phyloP scores from a whole-genome alignment of 2,113 vertebrate genomes.

The Perca schrenkii region DNA sequence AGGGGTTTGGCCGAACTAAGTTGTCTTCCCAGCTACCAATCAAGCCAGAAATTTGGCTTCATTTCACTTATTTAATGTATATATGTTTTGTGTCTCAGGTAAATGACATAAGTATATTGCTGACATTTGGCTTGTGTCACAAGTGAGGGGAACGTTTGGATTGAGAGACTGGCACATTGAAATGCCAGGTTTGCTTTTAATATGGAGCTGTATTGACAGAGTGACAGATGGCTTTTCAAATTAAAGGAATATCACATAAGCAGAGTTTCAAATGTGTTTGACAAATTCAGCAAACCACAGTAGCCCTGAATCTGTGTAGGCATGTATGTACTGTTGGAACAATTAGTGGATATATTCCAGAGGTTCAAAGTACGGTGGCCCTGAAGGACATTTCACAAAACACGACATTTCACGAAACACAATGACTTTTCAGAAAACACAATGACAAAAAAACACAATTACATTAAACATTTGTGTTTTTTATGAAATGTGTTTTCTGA shows the following conservation, averaged over 20 bases:
- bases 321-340: constrained; percentile 15
- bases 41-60: background rate
- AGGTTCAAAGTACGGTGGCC: background rate
- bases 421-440: too few relatives aligned
- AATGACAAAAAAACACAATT: too few relatives aligned
- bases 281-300: constrained; percentile 39
- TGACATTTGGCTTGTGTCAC: background rate
- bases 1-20: background rate
- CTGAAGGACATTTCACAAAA: too few relatives aligned
- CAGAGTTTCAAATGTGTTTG: constrained; percentile 39
- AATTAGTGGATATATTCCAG: constrained; percentile 36
- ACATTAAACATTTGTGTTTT: too few relatives aligned
- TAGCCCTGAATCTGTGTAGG: background rate
- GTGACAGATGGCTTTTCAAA: constrained; percentile 31
- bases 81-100: background rate
- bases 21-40: background rate
- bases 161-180: constrained; percentile 12
- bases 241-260: background rate
- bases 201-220: constrained; percentile 7
- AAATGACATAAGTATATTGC: background rate
- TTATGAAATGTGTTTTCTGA: too few relatives aligned
- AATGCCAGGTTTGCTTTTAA: constrained; percentile 35
- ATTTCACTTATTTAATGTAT: background rate
- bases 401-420: too few relatives aligned
- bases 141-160: background rate